Evolutionary conservation across 1,140 invertebrate genomes (phyloP), one percentile per base, ranked within the genome.

Genomic region (Stratiolaelaps scimitus): DNA sequence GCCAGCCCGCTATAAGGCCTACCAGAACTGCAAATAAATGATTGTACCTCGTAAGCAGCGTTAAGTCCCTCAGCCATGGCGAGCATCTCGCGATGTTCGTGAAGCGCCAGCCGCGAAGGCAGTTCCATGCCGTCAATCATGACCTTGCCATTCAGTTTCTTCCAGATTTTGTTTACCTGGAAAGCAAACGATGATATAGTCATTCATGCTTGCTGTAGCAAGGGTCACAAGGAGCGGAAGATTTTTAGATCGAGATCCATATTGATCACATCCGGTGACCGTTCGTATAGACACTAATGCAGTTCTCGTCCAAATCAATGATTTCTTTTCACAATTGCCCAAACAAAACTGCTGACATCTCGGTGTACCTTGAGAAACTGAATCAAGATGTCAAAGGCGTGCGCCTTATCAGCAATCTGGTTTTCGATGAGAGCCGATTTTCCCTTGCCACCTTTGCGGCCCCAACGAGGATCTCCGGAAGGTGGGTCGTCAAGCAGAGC

Each of bases 361-460:
- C 10, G 4, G 34, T 40, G 10, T 60, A 60, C 53, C 53, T 60
- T 60, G 26, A 60, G 53, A 26, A 60, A 60, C 53, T 60, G 53
- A 26, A 23, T 60, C 53, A 60, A 17, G 53, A 60, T 34, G 10
- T 60, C 53, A 34, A 60, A 34, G 6, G 53, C 34, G 26, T 60
- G 26, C 26, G 15, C 34, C 53, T 60, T 60, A 10, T 60, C 53
- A 23, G 53, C 53, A 34, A 60, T 60, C 6, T 60, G 53, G 26
- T 60, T 60, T 34, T 60, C 53, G 23, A 60, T 60, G 1, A 60
- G 53, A 60, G 34, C 53, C n/a, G 53, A 60, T 17, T 26, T 60
- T 1, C 53, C 53, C 20, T 60, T 60, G 26, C 26, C 26, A 17
- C 26, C 34, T 23, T 10, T 60, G 6, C 34, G 26, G 2, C 53